Percentiles rank a stretch among this genome's conserved stretches.
These are phyloP conservation scores for Scyliorhinus canicula DNA, from an alignment of 2,797 vertebrate genomes.

Conservation along the genomic window DNA sequence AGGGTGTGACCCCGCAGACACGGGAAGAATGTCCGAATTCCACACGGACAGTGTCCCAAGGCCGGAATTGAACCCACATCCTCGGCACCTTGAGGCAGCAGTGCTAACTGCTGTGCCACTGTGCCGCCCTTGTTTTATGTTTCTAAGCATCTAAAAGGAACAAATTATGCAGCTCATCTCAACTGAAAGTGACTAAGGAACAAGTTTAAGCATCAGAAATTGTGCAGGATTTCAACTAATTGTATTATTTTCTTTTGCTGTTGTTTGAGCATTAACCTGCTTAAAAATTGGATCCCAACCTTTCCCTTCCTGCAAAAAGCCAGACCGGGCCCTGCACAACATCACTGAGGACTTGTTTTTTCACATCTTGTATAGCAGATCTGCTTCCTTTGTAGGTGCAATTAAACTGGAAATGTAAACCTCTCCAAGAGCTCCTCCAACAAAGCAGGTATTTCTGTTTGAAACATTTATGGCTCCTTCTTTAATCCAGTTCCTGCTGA, in stretches of 20 bases:
- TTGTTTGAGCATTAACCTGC: neutral
- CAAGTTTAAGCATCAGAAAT: neutral
- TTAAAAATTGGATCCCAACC: neutral
- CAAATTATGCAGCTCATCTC: neutral
- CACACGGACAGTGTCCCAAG: too few relatives aligned
- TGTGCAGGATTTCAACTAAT: neutral
- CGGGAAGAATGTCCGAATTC: too few relatives aligned
- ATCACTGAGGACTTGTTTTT: constrained; percentile 6
- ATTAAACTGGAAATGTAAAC: constrained; percentile 25
- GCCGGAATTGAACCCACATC: too few relatives aligned
- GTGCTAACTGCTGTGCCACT: too few relatives aligned
- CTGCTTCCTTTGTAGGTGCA: constrained; percentile 11
- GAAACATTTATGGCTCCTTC: constrained; percentile 25
- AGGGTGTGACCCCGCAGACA: too few relatives aligned
- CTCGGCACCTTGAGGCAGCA: too few relatives aligned
- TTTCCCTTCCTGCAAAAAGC: neutral
- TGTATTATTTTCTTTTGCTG: neutral
- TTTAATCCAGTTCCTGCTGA: constrained; percentile 25
- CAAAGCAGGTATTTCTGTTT: constrained; percentile 27
- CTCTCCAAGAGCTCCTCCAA: neutral
- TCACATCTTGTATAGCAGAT: constrained; percentile 23
- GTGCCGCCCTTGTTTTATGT: too few relatives aligned
- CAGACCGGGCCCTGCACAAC: constrained; percentile 16
- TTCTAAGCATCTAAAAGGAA: neutral
- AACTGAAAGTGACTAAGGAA: neutral